phyloP scores from a whole-genome alignment of 2,888 invertebrate genomes.

The Syrphus vitripennis region DNA sequence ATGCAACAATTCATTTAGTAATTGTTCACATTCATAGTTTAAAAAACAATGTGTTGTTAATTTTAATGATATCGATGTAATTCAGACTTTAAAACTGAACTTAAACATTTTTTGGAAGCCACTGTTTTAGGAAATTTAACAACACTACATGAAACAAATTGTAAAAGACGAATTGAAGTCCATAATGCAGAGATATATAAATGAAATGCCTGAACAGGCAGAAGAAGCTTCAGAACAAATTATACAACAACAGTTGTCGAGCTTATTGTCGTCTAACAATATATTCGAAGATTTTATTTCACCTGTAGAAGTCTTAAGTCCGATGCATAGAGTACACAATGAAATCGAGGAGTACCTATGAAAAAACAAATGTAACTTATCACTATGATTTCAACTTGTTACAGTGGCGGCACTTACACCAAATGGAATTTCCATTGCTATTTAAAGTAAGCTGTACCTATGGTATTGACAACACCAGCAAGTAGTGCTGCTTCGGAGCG shows the following conservation, averaged over 20 bases:
- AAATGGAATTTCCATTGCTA: slow-evolving; percentile 3
- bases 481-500: too few relatives aligned
- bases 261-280: too few relatives aligned
- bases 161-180: background rate
- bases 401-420: slow-evolving; percentile 5
- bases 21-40: background rate
- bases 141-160: slow-evolving; percentile 9
- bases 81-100: too few relatives aligned
- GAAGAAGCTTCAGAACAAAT: background rate
- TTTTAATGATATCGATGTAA: background rate
- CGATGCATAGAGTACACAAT: background rate
- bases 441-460: too few relatives aligned
- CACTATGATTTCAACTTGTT: slow-evolving; percentile 19
- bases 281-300: slow-evolving; percentile 35
- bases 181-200: slow-evolving; percentile 2
- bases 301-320: slow-evolving; percentile 6
- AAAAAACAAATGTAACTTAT: slow-evolving; percentile 17
- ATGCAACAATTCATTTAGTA: background rate
- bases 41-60: slow-evolving; percentile 21
- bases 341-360: slow-evolving; percentile 3
- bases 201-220: slow-evolving; percentile 10
- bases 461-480: too few relatives aligned
- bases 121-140: slow-evolving; percentile 48
- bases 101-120: background rate
- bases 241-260: too few relatives aligned